Evolutionary conservation across 2,797 vertebrate species (phyloP).

Genomic region (Anguilla marmorata): DNA sequence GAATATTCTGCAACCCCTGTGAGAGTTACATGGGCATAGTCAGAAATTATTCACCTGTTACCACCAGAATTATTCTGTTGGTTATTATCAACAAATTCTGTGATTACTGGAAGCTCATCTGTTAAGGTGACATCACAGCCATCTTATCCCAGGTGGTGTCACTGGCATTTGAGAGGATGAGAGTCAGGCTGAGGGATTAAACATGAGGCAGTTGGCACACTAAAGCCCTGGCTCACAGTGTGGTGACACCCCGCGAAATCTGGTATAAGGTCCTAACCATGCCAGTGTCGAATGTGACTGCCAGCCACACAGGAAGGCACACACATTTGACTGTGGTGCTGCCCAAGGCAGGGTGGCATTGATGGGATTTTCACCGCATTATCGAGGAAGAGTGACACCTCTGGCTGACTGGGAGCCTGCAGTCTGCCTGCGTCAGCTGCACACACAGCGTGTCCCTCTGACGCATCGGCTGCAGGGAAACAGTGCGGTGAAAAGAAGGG

Average conservation of each 20-base stretch:
- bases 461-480: background rate
- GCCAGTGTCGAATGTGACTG: background rate
- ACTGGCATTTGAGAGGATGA: background rate
- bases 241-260: background rate
- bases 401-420: background rate
- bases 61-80: background rate
- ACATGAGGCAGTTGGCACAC: background rate
- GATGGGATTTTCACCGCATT: too few relatives aligned
- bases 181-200: background rate
- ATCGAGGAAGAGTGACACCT: background rate
- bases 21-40: background rate
- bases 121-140: background rate
- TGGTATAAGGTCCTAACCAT: background rate
- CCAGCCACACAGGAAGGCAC: background rate
- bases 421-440: background rate
- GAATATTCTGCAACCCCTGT: background rate
- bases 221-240: background rate
- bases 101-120: background rate
- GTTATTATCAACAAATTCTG: background rate
- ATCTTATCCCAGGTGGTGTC: background rate
- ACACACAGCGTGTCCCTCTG: background rate
- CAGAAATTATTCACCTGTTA: background rate
- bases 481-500: too few relatives aligned
- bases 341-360: background rate
- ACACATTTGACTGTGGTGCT: background rate